Percentiles rank a stretch among this genome's conserved stretches.
Evolutionary conservation across 2,797 vertebrate genomes (phyloP).

Genomic region (Gastrophryne carolinensis): DNA sequence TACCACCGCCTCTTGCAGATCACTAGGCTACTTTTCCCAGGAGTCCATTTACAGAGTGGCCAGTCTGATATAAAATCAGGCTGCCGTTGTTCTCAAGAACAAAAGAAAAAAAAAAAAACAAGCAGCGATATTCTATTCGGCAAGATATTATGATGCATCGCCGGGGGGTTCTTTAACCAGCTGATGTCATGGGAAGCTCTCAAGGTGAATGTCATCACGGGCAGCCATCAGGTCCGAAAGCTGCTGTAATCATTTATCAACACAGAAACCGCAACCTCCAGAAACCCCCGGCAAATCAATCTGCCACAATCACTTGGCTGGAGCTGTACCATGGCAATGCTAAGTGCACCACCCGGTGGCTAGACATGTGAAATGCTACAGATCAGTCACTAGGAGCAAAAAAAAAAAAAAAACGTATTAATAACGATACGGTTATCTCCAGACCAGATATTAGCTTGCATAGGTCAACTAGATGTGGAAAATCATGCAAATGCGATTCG

Average conservation of each 20-base stretch:
- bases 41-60: constrained; percentile 6
- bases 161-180: neutral
- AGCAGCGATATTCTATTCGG: neutral
- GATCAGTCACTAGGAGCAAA: no score
- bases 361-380: neutral
- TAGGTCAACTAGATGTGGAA: no score
- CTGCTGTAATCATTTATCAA: constrained; percentile 43
- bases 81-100: neutral
- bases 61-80: neutral
- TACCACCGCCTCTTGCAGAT: constrained; percentile 8
- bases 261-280: constrained; percentile 9
- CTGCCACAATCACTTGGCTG: neutral
- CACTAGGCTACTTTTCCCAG: neutral
- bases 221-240: constrained; percentile 34
- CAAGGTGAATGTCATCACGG: constrained; percentile 49
- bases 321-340: neutral
- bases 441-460: no score
- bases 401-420: no score
- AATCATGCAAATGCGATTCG: no score
- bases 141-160: constrained; percentile 25
- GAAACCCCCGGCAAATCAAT: constrained; percentile 4
- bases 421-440: no score
- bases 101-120: neutral
- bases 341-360: constrained; percentile 34
- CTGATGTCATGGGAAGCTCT: constrained; percentile 24